These are phyloP conservation scores for Eudemis profundana DNA, from an alignment of 2,888 invertebrate genomes.

Conservation along the genomic window DNA sequence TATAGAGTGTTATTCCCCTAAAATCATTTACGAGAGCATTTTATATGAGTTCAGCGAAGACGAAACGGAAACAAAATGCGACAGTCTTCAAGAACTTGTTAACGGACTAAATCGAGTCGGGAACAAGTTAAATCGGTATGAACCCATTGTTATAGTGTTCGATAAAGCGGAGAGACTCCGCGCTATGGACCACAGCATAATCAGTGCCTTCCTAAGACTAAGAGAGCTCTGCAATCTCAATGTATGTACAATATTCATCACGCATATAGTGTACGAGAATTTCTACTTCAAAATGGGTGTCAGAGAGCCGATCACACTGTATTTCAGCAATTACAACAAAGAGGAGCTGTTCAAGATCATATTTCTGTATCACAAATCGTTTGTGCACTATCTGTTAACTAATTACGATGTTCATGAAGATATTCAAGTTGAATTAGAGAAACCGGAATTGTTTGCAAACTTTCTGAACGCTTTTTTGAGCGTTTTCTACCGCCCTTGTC, in stretches of 20 bases:
- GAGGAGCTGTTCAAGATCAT: constrained; percentile 86
- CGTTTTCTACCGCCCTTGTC: constrained; percentile 93
- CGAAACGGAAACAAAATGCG: constrained; percentile 84
- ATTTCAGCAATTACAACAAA: constrained; percentile 93
- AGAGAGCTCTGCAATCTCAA: constrained; percentile 90
- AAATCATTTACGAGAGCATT: constrained; percentile 91
- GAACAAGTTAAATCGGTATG: constrained; percentile 55
- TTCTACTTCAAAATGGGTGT: constrained; percentile 89
- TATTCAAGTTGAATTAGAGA: constrained; percentile 65
- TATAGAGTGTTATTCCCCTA: constrained; percentile 91
- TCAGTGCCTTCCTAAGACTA: constrained; percentile 90
- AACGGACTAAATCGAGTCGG: constrained; percentile 73
- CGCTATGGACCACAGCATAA: constrained; percentile 89
- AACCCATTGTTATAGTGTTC: constrained; percentile 88
- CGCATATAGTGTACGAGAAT: constrained; percentile 93
- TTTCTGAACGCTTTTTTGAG: constrained; percentile 93
- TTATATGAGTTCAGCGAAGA: constrained; percentile 85
- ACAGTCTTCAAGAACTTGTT: constrained; percentile 88
- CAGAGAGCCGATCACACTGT: constrained; percentile 89
- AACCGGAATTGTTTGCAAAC: constrained; percentile 88
- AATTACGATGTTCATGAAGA: constrained; percentile 61
- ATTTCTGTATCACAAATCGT: constrained; percentile 69
- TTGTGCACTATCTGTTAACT: constrained; percentile 63
- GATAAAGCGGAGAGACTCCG: constrained; percentile 93
- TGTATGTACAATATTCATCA: constrained; percentile 90